Conservation (phyloP, 2,888 invertebrate species). For the Tineola bisselliella region DNA sequence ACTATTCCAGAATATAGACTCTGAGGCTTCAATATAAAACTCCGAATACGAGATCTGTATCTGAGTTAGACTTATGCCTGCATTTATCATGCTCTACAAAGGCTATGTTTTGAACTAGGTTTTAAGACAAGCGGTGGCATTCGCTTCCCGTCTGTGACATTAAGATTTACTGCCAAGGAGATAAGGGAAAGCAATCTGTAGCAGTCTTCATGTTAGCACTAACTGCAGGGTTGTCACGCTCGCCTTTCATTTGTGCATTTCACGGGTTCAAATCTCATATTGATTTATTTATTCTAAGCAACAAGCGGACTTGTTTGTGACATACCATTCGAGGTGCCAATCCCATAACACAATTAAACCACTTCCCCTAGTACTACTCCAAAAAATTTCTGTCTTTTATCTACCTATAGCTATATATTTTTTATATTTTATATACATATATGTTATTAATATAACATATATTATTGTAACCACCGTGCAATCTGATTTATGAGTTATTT, state of each 20-base stretch:
- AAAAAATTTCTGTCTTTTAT: no score
- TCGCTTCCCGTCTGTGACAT: constrained; percentile 10
- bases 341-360: no score
- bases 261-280: background rate
- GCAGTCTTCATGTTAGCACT: constrained; percentile 13
- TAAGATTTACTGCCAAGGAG: constrained; percentile 34
- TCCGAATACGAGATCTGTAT: constrained; percentile 1
- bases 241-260: background rate
- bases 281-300: no score
- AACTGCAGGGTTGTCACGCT: background rate
- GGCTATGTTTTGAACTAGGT: constrained; percentile 9
- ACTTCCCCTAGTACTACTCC: no score
- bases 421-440: no score
- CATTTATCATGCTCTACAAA: constrained; percentile 10
- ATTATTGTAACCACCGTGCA: no score
- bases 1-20: background rate
- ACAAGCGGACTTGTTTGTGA: no score
- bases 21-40: background rate
- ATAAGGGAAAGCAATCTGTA: constrained; percentile 32
- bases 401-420: no score
- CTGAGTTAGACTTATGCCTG: constrained; percentile 3
- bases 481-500: no score
- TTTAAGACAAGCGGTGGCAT: constrained; percentile 10
- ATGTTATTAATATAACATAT: no score
- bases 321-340: no score